Conservation (phyloP, 2,113 vertebrate genomes). For the Chitala chitala region DNA sequence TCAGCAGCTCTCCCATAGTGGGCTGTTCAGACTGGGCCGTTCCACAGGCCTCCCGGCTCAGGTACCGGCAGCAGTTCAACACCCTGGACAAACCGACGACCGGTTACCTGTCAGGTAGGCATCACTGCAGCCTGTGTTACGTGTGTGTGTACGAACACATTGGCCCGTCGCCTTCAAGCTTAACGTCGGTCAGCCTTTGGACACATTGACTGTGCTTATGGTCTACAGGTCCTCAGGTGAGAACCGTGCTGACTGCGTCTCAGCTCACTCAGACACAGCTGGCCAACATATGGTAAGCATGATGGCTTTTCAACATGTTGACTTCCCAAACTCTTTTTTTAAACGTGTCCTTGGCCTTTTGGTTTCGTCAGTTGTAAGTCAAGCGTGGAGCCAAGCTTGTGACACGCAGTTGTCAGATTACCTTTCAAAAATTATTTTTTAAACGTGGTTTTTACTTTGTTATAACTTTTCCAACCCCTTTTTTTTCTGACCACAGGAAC, state of each 20-base stretch:
- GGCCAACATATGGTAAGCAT: slow-evolving; percentile 90
- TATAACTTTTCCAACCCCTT: not conserved
- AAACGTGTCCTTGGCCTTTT: too few species aligned
- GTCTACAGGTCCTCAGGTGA: slow-evolving; percentile 83
- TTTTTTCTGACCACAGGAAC: slow-evolving; percentile 76
- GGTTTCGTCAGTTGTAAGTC: too few species aligned
- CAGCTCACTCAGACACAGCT: slow-evolving; percentile 89
- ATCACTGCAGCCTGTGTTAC: not conserved
- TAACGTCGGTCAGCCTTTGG: too few species aligned
- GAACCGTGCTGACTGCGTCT: slow-evolving; percentile 82
- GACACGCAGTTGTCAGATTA: too few species aligned
- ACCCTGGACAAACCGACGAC: slow-evolving; percentile 88
- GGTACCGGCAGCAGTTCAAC: slow-evolving; percentile 96
- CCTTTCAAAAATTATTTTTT: too few species aligned
- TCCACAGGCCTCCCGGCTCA: slow-evolving; percentile 85
- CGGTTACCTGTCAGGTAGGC: slow-evolving; percentile 85
- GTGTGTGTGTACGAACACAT: not conserved
- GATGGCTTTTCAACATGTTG: not conserved
- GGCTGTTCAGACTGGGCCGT: slow-evolving; percentile 82
- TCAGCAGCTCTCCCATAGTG: slow-evolving; percentile 74
- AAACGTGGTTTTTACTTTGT: too few species aligned
- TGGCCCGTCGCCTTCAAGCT: not conserved
- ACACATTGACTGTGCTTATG: slow-evolving; percentile 20
- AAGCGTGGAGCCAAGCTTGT: too few species aligned
- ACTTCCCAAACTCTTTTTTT: not conserved